phyloP scores from a whole-genome alignment of 2,888 invertebrate species.

The Ametastegia equiseti region DNA sequence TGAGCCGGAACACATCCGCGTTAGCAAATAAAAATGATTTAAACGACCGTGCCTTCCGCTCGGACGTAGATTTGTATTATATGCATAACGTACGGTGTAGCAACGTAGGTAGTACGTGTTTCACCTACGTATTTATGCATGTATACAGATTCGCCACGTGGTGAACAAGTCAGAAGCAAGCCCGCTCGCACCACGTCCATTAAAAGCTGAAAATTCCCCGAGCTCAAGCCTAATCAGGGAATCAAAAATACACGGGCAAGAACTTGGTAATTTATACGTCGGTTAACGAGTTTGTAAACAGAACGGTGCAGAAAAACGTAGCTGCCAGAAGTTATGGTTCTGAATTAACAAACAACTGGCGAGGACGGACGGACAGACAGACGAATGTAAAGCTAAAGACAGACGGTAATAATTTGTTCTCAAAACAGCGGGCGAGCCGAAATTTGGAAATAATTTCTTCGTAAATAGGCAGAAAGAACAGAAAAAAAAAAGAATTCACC shows the following conservation, averaged over 20 bases:
- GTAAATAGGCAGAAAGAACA: not conserved
- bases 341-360: constrained; percentile 31
- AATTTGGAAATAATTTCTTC: not conserved
- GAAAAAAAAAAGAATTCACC: not conserved
- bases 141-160: not conserved
- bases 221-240: constrained; percentile 32
- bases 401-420: constrained; percentile 17
- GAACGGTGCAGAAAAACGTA: constrained; percentile 32
- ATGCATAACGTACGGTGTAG: too few species aligned
- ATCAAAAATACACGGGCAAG: constrained; percentile 36
- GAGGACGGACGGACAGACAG: not conserved
- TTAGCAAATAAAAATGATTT: constrained; percentile 44
- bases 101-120: too few species aligned
- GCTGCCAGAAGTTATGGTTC: not conserved
- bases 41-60: constrained; percentile 24
- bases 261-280: constrained; percentile 41
- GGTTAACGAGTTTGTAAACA: constrained; percentile 46
- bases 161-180: not conserved
- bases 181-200: not conserved
- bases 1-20: constrained; percentile 41
- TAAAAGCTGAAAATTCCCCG: not conserved
- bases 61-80: not conserved
- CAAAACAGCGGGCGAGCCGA: not conserved
- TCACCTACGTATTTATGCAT: not conserved
- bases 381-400: not conserved